Percentiles rank a stretch among this genome's conserved stretches.
Evolutionary conservation across 2,113 vertebrate species (phyloP).

Genomic region (Coptodon bakossiorum): DNA sequence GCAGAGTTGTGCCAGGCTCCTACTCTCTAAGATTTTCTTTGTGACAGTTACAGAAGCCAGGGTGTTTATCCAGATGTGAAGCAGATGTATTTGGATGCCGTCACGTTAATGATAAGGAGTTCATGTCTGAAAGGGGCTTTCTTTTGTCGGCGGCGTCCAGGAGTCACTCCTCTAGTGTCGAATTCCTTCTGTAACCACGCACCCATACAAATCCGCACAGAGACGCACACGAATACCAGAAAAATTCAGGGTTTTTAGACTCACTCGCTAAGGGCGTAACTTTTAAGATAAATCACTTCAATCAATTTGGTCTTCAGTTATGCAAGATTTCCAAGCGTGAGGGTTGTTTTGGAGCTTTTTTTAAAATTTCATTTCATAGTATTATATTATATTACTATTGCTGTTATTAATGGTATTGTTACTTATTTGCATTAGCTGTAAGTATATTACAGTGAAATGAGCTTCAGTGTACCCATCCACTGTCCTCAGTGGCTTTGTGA

Average conservation of each 20-base stretch:
- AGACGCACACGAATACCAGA: conserved; percentile 46
- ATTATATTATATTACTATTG: conserved; percentile 40
- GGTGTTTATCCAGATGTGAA: not conserved
- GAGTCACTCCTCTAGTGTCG: not conserved
- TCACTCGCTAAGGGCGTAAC: not conserved
- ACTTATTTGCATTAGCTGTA: conserved; percentile 40
- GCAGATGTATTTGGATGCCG: not conserved
- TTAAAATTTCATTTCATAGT: conserved; percentile 8
- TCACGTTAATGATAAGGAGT: not conserved
- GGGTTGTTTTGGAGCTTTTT: conserved; percentile 26
- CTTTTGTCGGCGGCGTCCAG: not conserved
- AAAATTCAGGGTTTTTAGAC: conserved; percentile 64
- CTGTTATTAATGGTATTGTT: conserved; percentile 31
- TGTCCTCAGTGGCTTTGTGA: conserved; percentile 12
- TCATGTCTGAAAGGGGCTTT: not conserved
- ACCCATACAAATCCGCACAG: conserved; percentile 4
- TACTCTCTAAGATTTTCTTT: not conserved
- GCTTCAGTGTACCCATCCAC: conserved; percentile 20
- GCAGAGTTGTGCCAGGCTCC: not conserved
- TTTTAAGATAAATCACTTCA: conserved; percentile 40
- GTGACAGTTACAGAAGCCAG: not conserved
- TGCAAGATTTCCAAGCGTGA: conserved; percentile 46
- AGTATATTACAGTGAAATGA: conserved; percentile 42
- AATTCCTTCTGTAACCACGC: not conserved
- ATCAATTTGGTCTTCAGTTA: conserved; percentile 45